Evolutionary conservation across 2,113 vertebrate species (phyloP).

Genomic region (Copsychus sechellarum): DNA sequence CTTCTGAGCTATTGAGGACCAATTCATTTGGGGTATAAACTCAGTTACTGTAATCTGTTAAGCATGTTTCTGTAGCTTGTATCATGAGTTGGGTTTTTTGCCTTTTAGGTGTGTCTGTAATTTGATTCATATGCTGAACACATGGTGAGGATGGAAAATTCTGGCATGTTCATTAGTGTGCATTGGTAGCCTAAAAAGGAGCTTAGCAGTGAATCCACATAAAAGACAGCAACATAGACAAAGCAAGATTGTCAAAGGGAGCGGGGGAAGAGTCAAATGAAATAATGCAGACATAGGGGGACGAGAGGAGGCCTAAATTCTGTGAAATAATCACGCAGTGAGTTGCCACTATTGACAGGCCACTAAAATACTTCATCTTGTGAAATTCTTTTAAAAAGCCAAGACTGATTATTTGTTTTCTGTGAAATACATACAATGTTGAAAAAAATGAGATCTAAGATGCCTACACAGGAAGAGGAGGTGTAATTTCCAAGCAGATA

Average conservation of each 20-base stretch:
- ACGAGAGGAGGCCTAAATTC: background rate
- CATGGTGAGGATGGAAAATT: background rate
- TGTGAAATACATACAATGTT: background rate
- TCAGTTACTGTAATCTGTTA: background rate
- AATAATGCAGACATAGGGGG: background rate
- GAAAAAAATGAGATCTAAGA: background rate
- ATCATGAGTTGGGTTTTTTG: rapidly evolving
- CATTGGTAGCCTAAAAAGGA: background rate
- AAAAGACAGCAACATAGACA: background rate
- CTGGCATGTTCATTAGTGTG: background rate
- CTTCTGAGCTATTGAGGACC: background rate
- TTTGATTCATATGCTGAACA: background rate
- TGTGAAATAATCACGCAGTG: background rate
- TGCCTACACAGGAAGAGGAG: background rate
- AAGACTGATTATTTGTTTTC: background rate
- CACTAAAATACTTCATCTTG: background rate
- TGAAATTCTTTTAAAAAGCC: background rate
- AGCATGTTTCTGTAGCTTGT: background rate
- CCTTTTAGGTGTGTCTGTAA: background rate
- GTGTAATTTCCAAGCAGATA: background rate
- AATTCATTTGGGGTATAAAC: background rate
- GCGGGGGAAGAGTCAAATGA: background rate
- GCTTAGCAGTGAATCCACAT: background rate
- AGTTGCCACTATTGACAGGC: background rate
- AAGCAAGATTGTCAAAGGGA: background rate